Evolutionary conservation across 2,888 invertebrate species (phyloP).

Genomic region (Xestoiulus laeticollis): DNA sequence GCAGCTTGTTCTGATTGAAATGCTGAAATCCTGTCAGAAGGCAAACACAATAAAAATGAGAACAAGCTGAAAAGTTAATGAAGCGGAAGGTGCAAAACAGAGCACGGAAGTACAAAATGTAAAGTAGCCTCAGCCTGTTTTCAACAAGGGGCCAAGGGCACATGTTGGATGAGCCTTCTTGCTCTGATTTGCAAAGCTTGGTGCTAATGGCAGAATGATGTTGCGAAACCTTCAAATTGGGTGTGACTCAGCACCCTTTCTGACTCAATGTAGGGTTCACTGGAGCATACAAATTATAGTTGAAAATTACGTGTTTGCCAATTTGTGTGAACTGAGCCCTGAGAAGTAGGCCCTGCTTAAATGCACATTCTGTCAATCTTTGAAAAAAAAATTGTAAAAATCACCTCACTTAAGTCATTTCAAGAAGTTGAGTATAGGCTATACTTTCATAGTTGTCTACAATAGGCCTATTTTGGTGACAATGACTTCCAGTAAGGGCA

Average conservation of each 20-base stretch:
- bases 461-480: too few relatives aligned
- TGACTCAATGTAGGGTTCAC: neutral
- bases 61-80: neutral
- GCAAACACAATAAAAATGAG: neutral
- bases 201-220: neutral
- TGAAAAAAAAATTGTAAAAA: neutral
- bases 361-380: neutral
- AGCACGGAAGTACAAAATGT: neutral
- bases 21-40: neutral
- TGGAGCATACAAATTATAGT: neutral
- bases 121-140: neutral
- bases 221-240: neutral
- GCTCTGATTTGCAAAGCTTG: neutral
- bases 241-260: neutral
- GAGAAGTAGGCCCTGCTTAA: neutral
- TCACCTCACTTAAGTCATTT: neutral
- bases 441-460: too few relatives aligned
- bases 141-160: neutral
- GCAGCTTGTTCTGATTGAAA: neutral
- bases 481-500: too few relatives aligned
- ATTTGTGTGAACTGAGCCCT: neutral
- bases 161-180: neutral
- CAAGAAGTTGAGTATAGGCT: neutral
- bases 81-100: neutral
- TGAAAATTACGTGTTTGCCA: neutral